These are phyloP conservation scores for Scolopax mira DNA, from an alignment of 2,113 vertebrate genomes.

Conservation along the genomic window DNA sequence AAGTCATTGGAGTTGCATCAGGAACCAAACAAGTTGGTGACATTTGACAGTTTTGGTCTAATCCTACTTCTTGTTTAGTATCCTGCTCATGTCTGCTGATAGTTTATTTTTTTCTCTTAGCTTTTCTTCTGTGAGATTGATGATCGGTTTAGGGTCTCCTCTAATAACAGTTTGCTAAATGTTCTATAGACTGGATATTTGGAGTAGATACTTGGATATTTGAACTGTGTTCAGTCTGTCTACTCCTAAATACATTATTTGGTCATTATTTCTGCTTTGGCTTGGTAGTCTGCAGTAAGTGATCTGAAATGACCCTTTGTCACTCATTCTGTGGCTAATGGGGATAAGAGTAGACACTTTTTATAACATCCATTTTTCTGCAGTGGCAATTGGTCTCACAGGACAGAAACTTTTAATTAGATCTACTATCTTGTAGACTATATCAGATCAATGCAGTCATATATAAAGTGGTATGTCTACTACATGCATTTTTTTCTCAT, in stretches of 20 bases:
- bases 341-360: background rate
- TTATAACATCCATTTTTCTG: background rate
- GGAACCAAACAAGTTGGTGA: background rate
- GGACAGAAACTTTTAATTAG: background rate
- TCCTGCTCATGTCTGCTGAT: background rate
- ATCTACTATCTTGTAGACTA: background rate
- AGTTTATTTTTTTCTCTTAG: background rate
- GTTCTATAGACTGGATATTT: background rate
- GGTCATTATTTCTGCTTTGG: background rate
- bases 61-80: background rate
- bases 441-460: background rate
- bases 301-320: background rate
- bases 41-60: background rate
- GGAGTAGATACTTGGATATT: background rate
- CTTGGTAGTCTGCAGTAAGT: background rate
- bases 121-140: background rate
- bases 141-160: background rate
- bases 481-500: background rate
- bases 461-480: background rate
- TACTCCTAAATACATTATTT: background rate
- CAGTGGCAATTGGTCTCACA: background rate
- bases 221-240: background rate
- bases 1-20: background rate
- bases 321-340: background rate
- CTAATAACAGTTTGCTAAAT: background rate